Percentiles rank a stretch among this genome's conserved stretches.
phyloP scores from a whole-genome alignment of 1,140 invertebrate species.

The Apis cerana region DNA sequence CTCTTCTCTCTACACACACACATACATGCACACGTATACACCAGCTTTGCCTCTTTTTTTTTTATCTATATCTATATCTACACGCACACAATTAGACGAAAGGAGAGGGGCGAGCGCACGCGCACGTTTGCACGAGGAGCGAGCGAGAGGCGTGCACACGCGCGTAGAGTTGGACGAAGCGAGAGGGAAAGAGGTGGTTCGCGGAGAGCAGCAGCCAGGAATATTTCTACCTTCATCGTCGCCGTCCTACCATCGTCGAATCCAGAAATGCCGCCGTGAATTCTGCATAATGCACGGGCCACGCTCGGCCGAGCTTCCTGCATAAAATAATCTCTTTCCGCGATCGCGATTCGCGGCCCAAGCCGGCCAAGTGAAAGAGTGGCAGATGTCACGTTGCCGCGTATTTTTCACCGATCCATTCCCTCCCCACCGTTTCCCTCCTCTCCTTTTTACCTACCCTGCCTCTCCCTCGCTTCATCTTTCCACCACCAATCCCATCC shows the following conservation, averaged over 20 bases:
- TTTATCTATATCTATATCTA: conserved; percentile 32
- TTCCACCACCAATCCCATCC: neutral
- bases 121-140: neutral
- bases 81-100: too few relatives aligned
- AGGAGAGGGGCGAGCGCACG: too few relatives aligned
- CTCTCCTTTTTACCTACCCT: conserved; percentile 33
- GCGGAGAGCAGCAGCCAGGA: conserved; percentile 30
- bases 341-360: conserved; percentile 65
- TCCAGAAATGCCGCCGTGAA: conserved; percentile 58
- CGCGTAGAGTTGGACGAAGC: neutral
- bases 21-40: neutral
- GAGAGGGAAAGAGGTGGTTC: neutral
- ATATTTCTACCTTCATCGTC: conserved; percentile 39
- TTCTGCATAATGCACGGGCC: conserved; percentile 73
- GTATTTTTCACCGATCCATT: conserved; percentile 49
- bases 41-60: neutral
- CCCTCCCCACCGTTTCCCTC: neutral
- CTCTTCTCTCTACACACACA: conserved; percentile 2
- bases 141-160: neutral
- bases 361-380: conserved; percentile 65
- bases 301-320: conserved; percentile 65
- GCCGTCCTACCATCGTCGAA: conserved; percentile 46
- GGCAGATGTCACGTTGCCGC: conserved; percentile 69
- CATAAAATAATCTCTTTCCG: conserved; percentile 77
- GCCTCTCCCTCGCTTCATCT: conserved; percentile 9